These are phyloP conservation scores for Acronicta aceris DNA, from an alignment of 2,888 invertebrate genomes.

Conservation along the genomic window DNA sequence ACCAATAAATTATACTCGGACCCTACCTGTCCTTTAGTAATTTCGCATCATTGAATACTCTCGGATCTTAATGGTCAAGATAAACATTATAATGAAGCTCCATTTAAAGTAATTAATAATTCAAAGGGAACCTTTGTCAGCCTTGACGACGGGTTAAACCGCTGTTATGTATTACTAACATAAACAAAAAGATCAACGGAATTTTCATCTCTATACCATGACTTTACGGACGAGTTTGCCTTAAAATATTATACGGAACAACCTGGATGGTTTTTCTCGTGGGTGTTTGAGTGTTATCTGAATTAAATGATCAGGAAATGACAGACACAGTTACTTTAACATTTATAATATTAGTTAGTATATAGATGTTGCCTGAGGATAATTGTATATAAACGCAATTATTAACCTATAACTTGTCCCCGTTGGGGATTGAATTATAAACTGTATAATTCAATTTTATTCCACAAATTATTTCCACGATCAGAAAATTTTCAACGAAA, in stretches of 20 bases:
- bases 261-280: slow-evolving; percentile 5
- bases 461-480: slow-evolving; percentile 32
- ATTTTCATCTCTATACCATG: slow-evolving; percentile 18
- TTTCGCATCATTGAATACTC: slow-evolving; percentile 18
- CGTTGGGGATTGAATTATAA: slow-evolving; percentile 31
- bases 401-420: slow-evolving; percentile 19
- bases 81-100: slow-evolving; percentile 47
- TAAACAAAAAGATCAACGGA: slow-evolving; percentile 23
- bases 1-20: background rate
- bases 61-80: slow-evolving; percentile 17
- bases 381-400: slow-evolving; percentile 11
- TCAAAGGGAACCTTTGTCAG: slow-evolving; percentile 60
- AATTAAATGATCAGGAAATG: slow-evolving; percentile 3
- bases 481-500: slow-evolving; percentile 16
- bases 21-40: background rate
- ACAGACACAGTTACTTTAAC: background rate
- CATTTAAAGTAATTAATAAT: slow-evolving; percentile 68
- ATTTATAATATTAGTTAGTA: background rate
- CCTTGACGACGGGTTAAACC: slow-evolving; percentile 50
- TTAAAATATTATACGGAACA: slow-evolving; percentile 1
- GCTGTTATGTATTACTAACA: slow-evolving; percentile 25
- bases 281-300: slow-evolving; percentile 1
- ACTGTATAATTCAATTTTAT: slow-evolving; percentile 37
- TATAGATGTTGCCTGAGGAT: background rate
- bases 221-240: slow-evolving; percentile 18